phyloP scores from a whole-genome alignment of 2,113 vertebrate genomes.

The Maccullochella peelii region DNA sequence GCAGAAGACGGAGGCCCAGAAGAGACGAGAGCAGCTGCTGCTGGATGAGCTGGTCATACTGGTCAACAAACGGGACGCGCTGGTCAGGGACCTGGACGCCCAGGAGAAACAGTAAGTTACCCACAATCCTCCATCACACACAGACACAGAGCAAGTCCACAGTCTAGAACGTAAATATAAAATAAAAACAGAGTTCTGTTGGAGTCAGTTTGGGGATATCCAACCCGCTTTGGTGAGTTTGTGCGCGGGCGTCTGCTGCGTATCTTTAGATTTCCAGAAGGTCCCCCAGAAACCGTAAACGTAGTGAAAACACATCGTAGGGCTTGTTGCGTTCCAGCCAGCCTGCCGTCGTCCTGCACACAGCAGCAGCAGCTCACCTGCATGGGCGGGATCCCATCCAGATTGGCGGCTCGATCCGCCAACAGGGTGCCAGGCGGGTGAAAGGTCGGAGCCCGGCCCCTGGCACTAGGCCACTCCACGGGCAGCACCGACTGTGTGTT shows the following conservation, averaged over 20 bases:
- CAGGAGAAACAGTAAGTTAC: constrained; percentile 94
- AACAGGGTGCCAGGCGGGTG: constrained; percentile 51
- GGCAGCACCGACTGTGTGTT: constrained; percentile 42
- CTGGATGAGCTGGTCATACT: constrained; percentile 97
- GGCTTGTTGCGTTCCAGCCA: background rate
- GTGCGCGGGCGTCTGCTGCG: background rate
- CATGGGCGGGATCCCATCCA: constrained; percentile 45
- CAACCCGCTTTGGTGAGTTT: background rate
- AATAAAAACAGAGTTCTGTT: background rate
- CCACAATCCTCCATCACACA: background rate
- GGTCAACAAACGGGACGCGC: constrained; percentile 95
- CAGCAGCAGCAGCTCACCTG: constrained; percentile 30
- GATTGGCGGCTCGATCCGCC: constrained; percentile 24
- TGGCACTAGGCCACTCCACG: constrained; percentile 56
- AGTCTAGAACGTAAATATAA: background rate
- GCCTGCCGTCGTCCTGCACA: constrained; percentile 2
- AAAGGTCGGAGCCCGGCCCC: constrained; percentile 57
- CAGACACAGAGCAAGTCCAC: background rate
- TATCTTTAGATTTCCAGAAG: constrained; percentile 7
- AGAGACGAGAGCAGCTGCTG: constrained; percentile 94
- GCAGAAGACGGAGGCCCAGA: constrained; percentile 99
- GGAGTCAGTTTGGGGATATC: background rate
- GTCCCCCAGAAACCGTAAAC: background rate
- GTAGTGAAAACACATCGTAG: background rate
- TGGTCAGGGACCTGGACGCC: constrained; percentile 95